These are phyloP conservation scores for Epinephelus lanceolatus DNA, from an alignment of 2,113 vertebrate genomes.

Conservation along the genomic window DNA sequence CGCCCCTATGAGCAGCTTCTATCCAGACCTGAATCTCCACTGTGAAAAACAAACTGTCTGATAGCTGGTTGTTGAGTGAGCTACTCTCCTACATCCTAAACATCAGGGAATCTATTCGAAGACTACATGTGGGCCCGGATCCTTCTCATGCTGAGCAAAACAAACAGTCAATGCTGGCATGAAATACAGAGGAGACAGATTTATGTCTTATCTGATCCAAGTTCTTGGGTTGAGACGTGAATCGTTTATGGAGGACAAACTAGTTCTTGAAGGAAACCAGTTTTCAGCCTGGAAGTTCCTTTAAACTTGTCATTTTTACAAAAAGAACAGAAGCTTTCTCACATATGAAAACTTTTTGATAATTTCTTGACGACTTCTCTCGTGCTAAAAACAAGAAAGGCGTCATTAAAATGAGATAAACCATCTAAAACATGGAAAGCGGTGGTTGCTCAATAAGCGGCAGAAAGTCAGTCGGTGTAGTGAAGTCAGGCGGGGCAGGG, in stretches of 20 bases:
- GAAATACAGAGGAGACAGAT: constrained; percentile 74
- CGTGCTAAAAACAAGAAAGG: constrained; percentile 5
- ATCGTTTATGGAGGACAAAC: constrained; percentile 30
- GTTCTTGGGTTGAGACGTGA: constrained; percentile 50
- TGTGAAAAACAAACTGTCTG: background rate
- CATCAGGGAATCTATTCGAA: constrained; percentile 67
- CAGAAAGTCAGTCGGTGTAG: constrained; percentile 47
- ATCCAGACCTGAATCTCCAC: constrained; percentile 2
- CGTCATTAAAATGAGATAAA: constrained; percentile 17
- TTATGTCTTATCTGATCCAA: constrained; percentile 81
- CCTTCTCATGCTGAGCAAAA: constrained; percentile 76
- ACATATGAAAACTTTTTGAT: background rate
- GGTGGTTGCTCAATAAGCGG: constrained; percentile 43
- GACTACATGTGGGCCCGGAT: constrained; percentile 71
- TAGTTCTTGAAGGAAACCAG: constrained; percentile 13
- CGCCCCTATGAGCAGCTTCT: background rate
- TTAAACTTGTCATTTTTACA: background rate
- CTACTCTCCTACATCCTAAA: constrained; percentile 59
- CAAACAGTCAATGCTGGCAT: constrained; percentile 79
- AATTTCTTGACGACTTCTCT: background rate
- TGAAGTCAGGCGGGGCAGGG: constrained; percentile 47
- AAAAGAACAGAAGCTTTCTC: background rate
- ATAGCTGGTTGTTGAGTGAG: constrained; percentile 54
- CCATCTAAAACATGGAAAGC: constrained; percentile 10
- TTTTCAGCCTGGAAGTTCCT: background rate